These are phyloP conservation scores for Daktulosphaira vitifoliae DNA, from an alignment of 1,140 invertebrate genomes.

Conservation along the genomic window DNA sequence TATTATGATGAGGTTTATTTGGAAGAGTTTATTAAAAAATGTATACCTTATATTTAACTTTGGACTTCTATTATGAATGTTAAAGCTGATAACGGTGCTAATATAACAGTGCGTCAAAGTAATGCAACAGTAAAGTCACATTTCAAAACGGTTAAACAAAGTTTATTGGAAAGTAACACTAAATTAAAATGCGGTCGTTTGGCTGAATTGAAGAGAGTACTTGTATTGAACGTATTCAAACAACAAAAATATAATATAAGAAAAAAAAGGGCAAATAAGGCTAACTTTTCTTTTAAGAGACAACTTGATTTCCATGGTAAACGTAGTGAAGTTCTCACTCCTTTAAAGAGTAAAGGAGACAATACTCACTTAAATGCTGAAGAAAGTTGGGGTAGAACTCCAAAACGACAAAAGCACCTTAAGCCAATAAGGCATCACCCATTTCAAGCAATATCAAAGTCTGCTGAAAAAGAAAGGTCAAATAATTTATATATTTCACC, in stretches of 20 bases:
- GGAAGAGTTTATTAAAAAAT: background rate
- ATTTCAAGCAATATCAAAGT: no score
- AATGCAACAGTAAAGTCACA: background rate
- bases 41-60: background rate
- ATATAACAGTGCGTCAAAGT: background rate
- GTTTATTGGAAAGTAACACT: background rate
- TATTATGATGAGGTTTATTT: background rate
- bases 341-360: no score
- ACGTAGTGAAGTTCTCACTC: background rate
- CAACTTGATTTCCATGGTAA: background rate
- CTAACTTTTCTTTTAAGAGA: background rate
- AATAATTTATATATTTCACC: no score
- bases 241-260: background rate
- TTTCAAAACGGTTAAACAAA: background rate
- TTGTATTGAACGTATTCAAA: background rate
- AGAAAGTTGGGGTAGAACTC: no score
- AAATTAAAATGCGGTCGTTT: background rate
- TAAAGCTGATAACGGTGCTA: background rate
- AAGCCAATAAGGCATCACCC: no score
- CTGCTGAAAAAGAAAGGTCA: no score
- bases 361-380: no score
- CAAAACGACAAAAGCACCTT: no score
- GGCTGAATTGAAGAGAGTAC: background rate
- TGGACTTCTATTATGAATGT: background rate
- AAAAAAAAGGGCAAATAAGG: background rate